Conservation (phyloP, 2,797 vertebrate species). For the Perodicticus potto region DNA sequence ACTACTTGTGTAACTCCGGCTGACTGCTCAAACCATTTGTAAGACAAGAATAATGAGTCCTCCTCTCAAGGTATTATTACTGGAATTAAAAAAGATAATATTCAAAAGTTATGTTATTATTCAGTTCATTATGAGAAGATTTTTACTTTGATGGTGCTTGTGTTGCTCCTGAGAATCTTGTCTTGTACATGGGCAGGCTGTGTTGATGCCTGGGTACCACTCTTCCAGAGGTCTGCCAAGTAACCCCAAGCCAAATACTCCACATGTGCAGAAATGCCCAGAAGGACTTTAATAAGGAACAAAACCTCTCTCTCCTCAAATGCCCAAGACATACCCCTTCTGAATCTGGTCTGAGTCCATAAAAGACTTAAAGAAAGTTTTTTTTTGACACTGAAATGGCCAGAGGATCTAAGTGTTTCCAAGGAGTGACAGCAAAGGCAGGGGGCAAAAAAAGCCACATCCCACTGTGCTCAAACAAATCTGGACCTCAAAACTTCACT, state of each 20-base stretch:
- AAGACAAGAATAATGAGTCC: background rate
- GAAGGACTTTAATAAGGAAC: background rate
- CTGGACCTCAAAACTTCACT: background rate
- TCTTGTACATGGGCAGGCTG: background rate
- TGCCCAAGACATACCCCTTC: background rate
- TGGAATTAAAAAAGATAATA: background rate
- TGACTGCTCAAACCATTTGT: background rate
- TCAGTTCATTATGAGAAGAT: background rate
- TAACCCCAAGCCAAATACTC: background rate
- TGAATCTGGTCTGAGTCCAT: background rate
- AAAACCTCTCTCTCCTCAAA: background rate
- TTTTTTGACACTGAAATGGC: background rate
- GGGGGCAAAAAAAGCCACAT: background rate
- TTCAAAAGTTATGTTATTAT: background rate
- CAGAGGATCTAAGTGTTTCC: conserved; percentile 5
- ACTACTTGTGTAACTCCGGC: background rate
- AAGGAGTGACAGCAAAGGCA: background rate
- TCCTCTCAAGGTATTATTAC: background rate
- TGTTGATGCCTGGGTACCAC: background rate
- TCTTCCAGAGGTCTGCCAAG: background rate
- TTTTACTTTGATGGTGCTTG: background rate
- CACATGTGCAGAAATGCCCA: background rate
- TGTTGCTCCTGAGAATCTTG: background rate
- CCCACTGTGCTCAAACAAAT: background rate
- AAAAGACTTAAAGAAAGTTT: background rate